phyloP scores from a whole-genome alignment of 2,113 vertebrate species.

The Megaceryle maxima region DNA sequence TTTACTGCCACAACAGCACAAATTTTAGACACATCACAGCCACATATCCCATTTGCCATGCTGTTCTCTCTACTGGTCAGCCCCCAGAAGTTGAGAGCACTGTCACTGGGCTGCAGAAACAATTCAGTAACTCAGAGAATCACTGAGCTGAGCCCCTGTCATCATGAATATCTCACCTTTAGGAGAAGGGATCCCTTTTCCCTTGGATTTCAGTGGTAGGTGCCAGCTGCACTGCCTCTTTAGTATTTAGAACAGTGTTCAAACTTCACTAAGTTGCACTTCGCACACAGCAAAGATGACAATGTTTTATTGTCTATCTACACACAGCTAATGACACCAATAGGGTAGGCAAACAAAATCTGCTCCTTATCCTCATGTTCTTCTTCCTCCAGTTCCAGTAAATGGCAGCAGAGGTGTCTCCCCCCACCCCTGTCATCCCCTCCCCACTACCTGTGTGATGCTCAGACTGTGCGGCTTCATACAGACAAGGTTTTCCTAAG shows the following conservation, averaged over 20 bases:
- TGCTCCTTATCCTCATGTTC: not conserved
- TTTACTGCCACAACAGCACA: not conserved
- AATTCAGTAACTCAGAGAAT: accelerated
- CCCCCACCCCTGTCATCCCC: not conserved
- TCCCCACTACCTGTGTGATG: not conserved
- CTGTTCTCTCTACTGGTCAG: not conserved
- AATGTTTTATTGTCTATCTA: slow-evolving; percentile 1
- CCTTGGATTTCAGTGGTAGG: not conserved
- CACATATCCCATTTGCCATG: not conserved
- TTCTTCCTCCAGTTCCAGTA: not conserved
- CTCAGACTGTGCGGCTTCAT: not conserved
- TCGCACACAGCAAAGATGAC: not conserved
- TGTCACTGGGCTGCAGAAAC: not conserved
- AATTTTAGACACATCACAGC: not conserved
- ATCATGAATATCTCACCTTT: accelerated
- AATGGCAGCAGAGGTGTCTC: not conserved
- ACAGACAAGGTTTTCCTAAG: not conserved
- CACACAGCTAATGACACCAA: slow-evolving; percentile 8
- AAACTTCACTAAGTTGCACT: not conserved
- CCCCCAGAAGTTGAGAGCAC: not conserved
- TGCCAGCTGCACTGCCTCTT: not conserved
- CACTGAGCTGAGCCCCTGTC: not conserved
- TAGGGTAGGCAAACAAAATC: not conserved
- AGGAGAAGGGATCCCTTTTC: not conserved
- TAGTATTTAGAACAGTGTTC: not conserved